Conservation (phyloP, 2,888 invertebrate species). For the Villa cingulata region DNA sequence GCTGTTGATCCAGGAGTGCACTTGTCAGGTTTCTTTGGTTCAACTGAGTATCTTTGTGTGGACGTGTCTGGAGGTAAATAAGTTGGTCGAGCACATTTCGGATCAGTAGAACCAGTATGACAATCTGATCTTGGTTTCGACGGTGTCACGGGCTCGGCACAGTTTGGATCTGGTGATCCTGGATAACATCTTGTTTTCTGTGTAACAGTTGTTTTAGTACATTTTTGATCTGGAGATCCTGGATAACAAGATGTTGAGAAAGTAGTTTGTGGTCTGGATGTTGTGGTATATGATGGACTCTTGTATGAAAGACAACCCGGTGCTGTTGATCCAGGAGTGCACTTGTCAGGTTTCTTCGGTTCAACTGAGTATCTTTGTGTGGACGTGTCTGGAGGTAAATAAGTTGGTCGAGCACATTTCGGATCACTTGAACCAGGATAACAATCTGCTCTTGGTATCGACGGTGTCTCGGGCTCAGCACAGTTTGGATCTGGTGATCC, state of each 20-base stretch:
- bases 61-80: conserved; percentile 17
- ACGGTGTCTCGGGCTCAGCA: not conserved
- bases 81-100: conserved; percentile 5
- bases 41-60: too few species aligned
- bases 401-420: not conserved
- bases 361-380: too few species aligned
- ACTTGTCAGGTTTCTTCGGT: conserved; percentile 14
- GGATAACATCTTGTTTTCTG: conserved; percentile 19
- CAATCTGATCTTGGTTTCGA: conserved; percentile 17
- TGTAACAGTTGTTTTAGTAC: not conserved
- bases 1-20: not conserved
- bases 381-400: not conserved
- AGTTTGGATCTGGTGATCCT: conserved; percentile 19
- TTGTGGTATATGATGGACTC: not conserved
- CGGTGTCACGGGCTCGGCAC: conserved; percentile 16
- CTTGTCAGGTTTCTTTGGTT: not conserved
- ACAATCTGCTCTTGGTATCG: conserved; percentile 16
- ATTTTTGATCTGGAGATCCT: conserved; percentile 3
- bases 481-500: conserved; percentile 23
- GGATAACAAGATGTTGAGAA: conserved; percentile 3
- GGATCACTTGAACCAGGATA: conserved; percentile 22
- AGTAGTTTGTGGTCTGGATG: not conserved
- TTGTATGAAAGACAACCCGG: conserved; percentile 20
- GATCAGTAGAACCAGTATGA: conserved; percentile 13
- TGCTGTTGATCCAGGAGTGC: conserved; percentile 24